Base-by-base conservation (phyloP, 2,888 invertebrate genomes). In the Subacronicta megacephala region DNA sequence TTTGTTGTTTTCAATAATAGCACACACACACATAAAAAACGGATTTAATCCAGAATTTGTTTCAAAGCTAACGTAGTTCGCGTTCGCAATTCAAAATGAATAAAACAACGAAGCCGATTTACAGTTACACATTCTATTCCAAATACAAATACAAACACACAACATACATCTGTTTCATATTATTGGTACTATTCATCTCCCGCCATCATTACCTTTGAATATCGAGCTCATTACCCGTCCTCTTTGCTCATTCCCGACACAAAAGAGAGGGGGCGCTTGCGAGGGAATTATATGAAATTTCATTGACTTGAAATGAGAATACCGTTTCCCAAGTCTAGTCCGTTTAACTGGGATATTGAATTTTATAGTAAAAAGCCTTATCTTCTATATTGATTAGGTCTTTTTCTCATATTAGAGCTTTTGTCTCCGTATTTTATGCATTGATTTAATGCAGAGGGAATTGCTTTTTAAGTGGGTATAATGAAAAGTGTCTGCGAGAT, bases 241-340 rank as follows among this genome's bases (percentile, higher is more conserved):
- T 55, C 52, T 77, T 82, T 59, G 58, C 63, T 72, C 64, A 42
- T 63, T 60, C 61, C 61, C 55, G 10, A 55, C 71, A 83, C 77
- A 83, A 85, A 83, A 78, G 77, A 78, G 79, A 79, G 41, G 68
- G 53, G 53, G 50, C 71, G 71, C 89, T 85, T 75, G 78, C 69
- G 77, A 62, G 80, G 80, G 81, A 90, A 90, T 89, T 90, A 89
- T 83, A 86, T 81, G 88, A 86, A 87, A 89, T 90, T 88, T 86
- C 85, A 89, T 87, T 86, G 84, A 81, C 76, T 83, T 60, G 77
- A 82, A 89, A 89, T 83, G 86, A 84, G 84, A 83, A 84, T 80
- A 78, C 77, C 81, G 56, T 41, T 57, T 55, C 60, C 71, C 67
- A 70, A 78, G 81, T 83, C 83, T 83, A 74, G 78, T 78, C 58